phyloP scores from a whole-genome alignment of 2,888 invertebrate species.

The Lamellibrachia columna region DNA sequence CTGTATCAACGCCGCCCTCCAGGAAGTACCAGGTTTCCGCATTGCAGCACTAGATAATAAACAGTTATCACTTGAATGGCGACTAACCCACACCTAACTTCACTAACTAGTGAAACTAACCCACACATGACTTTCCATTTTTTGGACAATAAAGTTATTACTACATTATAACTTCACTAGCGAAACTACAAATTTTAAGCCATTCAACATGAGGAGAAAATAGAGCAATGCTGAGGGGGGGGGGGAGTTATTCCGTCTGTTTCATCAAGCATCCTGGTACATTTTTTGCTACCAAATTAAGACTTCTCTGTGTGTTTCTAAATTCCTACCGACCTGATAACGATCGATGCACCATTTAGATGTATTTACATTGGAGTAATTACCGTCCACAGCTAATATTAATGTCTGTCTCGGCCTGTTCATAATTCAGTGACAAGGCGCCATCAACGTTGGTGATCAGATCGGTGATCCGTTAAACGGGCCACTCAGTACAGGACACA shows the following conservation, averaged over 20 bases:
- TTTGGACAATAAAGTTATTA: too few relatives aligned
- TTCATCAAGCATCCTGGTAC: background rate
- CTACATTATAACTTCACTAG: too few relatives aligned
- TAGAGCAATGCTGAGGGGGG: background rate
- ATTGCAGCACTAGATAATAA: background rate
- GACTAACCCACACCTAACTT: background rate
- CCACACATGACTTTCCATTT: background rate
- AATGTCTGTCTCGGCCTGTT: background rate
- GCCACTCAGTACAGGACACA: background rate
- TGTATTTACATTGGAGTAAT: conserved; percentile 5
- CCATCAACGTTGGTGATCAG: background rate
- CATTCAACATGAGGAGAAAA: background rate
- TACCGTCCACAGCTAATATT: background rate
- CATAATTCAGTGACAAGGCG: conserved; percentile 9
- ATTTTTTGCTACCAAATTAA: background rate
- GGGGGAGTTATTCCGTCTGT: background rate
- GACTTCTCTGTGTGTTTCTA: background rate
- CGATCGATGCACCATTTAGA: background rate
- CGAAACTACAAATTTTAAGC: background rate
- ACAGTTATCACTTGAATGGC: background rate
- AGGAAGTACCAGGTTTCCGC: background rate
- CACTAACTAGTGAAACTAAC: background rate
- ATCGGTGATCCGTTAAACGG: background rate
- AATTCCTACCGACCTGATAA: background rate
- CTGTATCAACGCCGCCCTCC: background rate